phyloP scores from a whole-genome alignment of 1,140 invertebrate genomes.

The Andrena cerasifolii region DNA sequence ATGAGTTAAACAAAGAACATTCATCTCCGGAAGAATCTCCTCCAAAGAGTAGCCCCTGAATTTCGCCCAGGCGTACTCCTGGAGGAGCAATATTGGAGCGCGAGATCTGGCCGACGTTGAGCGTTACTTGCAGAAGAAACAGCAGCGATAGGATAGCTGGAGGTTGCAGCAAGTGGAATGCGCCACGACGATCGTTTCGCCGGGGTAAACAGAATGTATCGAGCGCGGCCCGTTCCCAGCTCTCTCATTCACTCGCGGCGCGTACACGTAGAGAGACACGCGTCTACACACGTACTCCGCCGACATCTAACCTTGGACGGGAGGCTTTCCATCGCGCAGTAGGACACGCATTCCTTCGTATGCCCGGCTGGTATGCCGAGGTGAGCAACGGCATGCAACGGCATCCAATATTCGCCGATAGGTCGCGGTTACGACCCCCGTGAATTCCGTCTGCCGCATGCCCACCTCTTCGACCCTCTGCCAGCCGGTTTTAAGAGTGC shows the following conservation, averaged over 20 bases:
- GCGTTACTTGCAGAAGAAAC: neutral
- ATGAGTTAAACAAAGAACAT: no score
- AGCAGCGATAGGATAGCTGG: neutral
- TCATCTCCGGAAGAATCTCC: no score
- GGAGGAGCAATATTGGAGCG: no score
- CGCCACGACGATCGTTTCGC: neutral
- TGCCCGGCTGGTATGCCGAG: slow-evolving; percentile 77
- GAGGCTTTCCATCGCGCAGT: slow-evolving; percentile 73
- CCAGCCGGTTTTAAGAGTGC: slow-evolving; percentile 61
- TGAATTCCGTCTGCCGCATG: slow-evolving; percentile 76
- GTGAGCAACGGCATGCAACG: slow-evolving; percentile 78
- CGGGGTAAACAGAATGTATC: slow-evolving; percentile 55
- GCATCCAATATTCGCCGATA: slow-evolving; percentile 80
- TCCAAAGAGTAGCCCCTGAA: no score
- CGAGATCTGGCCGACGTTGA: no score
- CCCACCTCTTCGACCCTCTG: slow-evolving; percentile 64
- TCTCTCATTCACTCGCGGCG: slow-evolving; percentile 45
- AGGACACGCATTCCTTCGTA: slow-evolving; percentile 78
- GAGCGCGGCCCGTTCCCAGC: slow-evolving; percentile 44
- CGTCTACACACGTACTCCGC: slow-evolving; percentile 37
- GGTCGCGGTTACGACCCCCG: slow-evolving; percentile 79
- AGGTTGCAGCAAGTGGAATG: neutral
- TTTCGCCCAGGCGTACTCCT: no score
- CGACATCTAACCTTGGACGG: slow-evolving; percentile 75
- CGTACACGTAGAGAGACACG: slow-evolving; percentile 23